phyloP scores from a whole-genome alignment of 2,113 vertebrate genomes.

The Laterallus jamaicensis region DNA sequence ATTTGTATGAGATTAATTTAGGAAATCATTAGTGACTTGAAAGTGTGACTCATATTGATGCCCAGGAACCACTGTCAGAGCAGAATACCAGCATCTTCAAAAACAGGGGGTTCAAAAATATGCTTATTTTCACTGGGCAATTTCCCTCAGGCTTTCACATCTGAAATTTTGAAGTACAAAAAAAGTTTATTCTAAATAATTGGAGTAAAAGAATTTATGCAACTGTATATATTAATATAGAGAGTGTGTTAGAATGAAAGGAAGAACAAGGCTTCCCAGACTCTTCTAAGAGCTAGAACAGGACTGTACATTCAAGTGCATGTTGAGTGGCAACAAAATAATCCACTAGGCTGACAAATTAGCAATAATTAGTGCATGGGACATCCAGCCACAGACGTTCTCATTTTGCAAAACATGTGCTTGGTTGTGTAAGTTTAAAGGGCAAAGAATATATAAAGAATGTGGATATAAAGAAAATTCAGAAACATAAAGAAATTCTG shows the following conservation, averaged over 20 bases:
- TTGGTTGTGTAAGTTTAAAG: not conserved
- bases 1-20: not conserved
- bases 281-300: not conserved
- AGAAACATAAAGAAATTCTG: not conserved
- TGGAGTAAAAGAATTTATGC: not conserved
- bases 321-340: not conserved
- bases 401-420: not conserved
- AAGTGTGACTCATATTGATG: conserved; percentile 9
- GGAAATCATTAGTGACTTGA: conserved; percentile 19
- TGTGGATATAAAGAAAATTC: not conserved
- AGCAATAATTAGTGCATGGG: not conserved
- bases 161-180: not conserved
- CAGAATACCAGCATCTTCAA: not conserved
- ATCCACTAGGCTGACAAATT: not conserved
- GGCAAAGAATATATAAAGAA: not conserved
- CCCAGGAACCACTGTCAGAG: not conserved
- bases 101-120: not conserved
- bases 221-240: not conserved
- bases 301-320: not conserved
- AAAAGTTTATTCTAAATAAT: not conserved
- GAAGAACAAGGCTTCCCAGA: not conserved
- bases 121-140: not conserved
- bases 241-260: not conserved
- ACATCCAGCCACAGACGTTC: not conserved
- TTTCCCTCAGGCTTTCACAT: not conserved